Percentiles rank a stretch among this genome's conserved stretches.
These are phyloP conservation scores for Xiphophorus birchmanni DNA, from an alignment of 2,797 vertebrate species.

Conservation along the genomic window DNA sequence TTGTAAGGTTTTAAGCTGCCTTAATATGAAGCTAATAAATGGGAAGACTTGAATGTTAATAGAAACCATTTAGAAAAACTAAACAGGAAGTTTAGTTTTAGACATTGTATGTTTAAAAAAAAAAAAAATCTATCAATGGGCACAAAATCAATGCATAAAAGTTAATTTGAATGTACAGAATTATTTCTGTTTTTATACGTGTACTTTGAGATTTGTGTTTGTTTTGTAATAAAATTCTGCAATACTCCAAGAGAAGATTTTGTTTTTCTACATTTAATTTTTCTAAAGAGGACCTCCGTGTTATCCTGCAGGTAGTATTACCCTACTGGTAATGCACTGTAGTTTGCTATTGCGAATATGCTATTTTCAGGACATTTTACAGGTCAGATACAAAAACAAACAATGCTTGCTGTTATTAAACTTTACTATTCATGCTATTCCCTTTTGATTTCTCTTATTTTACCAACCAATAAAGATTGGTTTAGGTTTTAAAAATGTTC, in stretches of 20 bases:
- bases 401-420: too few relatives aligned
- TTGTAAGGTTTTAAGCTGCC: conserved; percentile 72
- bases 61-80: background rate
- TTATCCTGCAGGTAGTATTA: background rate
- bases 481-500: background rate
- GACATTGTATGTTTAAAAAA: conserved; percentile 8
- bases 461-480: too few relatives aligned
- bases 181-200: conserved; percentile 61
- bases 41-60: conserved; percentile 51
- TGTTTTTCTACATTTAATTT: conserved; percentile 2
- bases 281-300: background rate
- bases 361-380: background rate
- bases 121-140: background rate
- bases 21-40: conserved; percentile 64
- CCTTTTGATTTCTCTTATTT: too few relatives aligned
- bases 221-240: conserved; percentile 60
- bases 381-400: background rate
- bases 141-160: conserved; percentile 1
- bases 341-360: background rate
- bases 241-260: conserved; percentile 5
- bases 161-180: conserved; percentile 1
- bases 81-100: conserved; percentile 26
- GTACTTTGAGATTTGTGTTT: conserved; percentile 36
- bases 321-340: background rate
- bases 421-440: too few relatives aligned